These are phyloP conservation scores for Catharus fuscescens DNA, from an alignment of 2,113 vertebrate genomes.

Conservation along the genomic window DNA sequence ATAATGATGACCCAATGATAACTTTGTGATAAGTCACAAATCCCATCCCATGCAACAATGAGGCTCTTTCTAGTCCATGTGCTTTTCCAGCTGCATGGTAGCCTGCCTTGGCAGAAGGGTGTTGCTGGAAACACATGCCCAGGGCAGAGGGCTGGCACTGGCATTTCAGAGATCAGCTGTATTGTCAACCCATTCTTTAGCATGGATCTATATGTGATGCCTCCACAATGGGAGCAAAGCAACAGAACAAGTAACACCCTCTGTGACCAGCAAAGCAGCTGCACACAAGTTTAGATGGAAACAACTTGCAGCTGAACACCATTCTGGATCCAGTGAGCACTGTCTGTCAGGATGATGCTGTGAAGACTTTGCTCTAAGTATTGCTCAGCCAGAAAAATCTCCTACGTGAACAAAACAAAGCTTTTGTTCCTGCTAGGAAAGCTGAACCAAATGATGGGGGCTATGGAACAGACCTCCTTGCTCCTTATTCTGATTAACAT, in stretches of 20 bases:
- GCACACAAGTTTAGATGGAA: neutral
- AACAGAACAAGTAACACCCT: neutral
- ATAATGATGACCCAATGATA: accelerated
- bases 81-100: neutral
- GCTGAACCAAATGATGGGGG: neutral
- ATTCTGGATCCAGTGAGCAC: neutral
- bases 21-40: neutral
- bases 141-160: neutral
- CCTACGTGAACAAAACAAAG: neutral
- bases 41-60: neutral
- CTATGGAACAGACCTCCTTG: neutral
- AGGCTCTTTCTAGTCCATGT: neutral
- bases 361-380: neutral
- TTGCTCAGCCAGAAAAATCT: neutral
- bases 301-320: neutral
- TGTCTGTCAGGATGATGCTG: neutral
- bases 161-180: neutral
- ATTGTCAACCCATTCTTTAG: neutral
- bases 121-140: neutral
- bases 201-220: accelerated
- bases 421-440: neutral
- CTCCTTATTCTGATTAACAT: neutral
- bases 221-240: neutral
- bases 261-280: neutral
- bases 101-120: neutral